These are phyloP conservation scores for Centrocercus urophasianus DNA, from an alignment of 2,113 vertebrate species.

Conservation along the genomic window DNA sequence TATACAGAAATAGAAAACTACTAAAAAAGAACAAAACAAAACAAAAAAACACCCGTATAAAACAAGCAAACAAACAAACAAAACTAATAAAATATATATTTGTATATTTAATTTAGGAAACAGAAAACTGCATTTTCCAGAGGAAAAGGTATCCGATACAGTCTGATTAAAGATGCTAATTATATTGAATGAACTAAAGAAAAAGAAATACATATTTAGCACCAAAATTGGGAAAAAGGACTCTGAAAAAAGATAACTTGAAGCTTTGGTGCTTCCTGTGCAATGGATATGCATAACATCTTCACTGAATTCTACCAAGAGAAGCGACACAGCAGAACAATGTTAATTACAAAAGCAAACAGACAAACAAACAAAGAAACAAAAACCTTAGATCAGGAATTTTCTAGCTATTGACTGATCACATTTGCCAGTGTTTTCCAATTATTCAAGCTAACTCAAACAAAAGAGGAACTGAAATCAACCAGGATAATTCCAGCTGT, in stretches of 20 bases:
- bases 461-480: background rate
- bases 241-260: background rate
- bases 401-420: background rate
- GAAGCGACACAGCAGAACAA: background rate
- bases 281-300: background rate
- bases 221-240: background rate
- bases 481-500: background rate
- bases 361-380: no score
- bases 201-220: background rate
- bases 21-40: background rate
- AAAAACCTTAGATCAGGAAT: background rate
- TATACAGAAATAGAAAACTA: background rate
- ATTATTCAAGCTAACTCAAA: background rate
- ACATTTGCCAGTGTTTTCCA: background rate
- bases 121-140: background rate
- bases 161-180: background rate
- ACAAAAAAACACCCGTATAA: no score
- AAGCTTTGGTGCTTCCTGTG: background rate
- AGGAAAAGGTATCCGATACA: background rate
- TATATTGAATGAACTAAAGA: background rate
- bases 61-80: no score
- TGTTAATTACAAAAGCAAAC: background rate
- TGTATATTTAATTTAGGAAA: background rate
- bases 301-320: background rate
- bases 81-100: background rate